A percentile compares a stretch with the other conserved stretches of the same genome.
These are phyloP conservation scores for Rhabdophis nuchalis DNA, from an alignment of 2,797 vertebrate genomes.

Conservation along the genomic window DNA sequence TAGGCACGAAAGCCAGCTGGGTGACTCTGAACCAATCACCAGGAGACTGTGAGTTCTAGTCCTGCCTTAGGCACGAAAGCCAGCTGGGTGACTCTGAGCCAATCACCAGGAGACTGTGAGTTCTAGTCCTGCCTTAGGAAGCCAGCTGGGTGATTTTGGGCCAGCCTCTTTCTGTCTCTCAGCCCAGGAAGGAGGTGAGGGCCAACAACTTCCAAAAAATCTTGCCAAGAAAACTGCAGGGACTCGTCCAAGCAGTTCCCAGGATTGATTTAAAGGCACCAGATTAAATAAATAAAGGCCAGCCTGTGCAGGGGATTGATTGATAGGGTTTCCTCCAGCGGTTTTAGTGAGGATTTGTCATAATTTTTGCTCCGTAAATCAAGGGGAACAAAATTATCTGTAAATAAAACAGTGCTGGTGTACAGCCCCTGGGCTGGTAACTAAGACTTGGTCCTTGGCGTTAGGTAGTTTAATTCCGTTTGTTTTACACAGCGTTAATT, in stretches of 20 bases:
- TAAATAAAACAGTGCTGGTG: background rate
- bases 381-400: background rate
- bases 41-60: background rate
- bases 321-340: background rate
- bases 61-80: background rate
- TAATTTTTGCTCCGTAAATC: background rate
- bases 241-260: background rate
- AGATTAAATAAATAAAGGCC: background rate
- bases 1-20: background rate
- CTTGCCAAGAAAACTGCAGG: background rate
- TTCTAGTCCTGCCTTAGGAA: background rate
- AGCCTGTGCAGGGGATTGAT: background rate
- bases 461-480: background rate
- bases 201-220: background rate
- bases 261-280: background rate
- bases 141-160: too few relatives aligned
- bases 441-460: background rate
- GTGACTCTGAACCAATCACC: background rate
- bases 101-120: background rate
- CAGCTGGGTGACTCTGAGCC: background rate
- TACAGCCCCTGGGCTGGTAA: background rate
- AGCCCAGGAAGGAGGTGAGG: background rate
- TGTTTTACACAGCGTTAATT: background rate
- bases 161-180: background rate
- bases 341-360: background rate